Conservation (phyloP, 1,140 invertebrate species). For the Euura lappo region DNA sequence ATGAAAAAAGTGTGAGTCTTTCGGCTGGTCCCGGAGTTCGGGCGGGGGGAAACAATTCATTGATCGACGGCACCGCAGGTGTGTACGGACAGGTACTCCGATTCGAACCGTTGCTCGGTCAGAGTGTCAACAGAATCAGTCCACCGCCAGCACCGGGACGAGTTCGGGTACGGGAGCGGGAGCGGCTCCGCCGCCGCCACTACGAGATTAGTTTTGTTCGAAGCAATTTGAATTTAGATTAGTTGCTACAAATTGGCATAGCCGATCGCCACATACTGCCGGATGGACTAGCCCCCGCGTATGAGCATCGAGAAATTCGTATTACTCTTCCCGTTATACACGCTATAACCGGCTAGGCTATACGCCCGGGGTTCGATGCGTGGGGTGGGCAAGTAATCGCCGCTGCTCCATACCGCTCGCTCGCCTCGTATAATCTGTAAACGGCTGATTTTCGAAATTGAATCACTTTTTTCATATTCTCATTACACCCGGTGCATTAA, state of each 20-base stretch:
- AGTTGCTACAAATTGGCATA: conserved; percentile 56
- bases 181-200: conserved; percentile 22
- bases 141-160: not conserved
- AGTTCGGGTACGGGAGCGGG: not conserved
- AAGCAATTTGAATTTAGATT: conserved; percentile 61
- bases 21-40: no score
- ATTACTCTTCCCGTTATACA: not conserved
- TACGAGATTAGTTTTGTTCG: conserved; percentile 58
- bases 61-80: not conserved
- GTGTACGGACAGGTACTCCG: not conserved
- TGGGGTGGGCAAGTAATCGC: no score
- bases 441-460: no score
- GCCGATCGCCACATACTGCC: conserved; percentile 40
- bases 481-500: no score
- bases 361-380: no score
- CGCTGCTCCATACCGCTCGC: no score
- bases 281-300: not conserved
- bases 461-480: no score
- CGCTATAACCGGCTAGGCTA: no score
- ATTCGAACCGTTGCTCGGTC: not conserved
- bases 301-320: conserved; percentile 7
- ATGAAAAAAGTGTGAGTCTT: no score
- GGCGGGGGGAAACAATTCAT: not conserved
- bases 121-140: conserved; percentile 5
- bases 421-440: no score